Base-by-base conservation (phyloP, 2,888 invertebrate species). In the Alloscopus bannaensis region DNA sequence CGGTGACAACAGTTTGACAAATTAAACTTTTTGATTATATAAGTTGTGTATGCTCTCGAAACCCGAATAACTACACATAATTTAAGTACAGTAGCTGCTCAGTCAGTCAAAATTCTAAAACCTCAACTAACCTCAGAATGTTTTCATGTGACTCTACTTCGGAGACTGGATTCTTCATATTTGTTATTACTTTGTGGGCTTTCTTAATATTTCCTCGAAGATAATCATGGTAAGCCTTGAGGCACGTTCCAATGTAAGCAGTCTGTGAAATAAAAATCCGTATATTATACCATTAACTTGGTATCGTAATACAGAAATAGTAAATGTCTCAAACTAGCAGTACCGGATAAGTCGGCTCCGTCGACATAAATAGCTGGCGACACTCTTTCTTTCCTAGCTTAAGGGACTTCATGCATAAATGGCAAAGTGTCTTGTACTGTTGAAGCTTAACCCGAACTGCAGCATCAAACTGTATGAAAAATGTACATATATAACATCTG, bases 161-260 rank as follows among this genome's bases (percentile, higher is more conserved):
- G 0, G 42, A 1, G 24, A 40, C 18, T 0, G 69, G 55, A 13
- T 66, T 47, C 31, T 69, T 77, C 31, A 62, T 26, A 26, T 69
- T 77, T 1, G 62, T 70, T 22, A 93, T 88, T 29, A 91, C 88
- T 88, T 92, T 91, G 60, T 92, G 89, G 0, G 93, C 90, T 86
- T 92, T 92, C 78, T 90, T 89, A 80, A 90, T 90, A 88, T 92
- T 92, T 24, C 92, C 92, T 82, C 90, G 88, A 55, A 92, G 88
- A 87, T 92, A 93, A 87, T 93, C 92, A 78, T 91, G 89, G 88
- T 93, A 91, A 11, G 92, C 91, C 86, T 91, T 90, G 62, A 93
- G 87, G 87, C 91, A 92, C 72, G 91, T 87, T 1, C 90, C 90
- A 29, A 91, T 89, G 40, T 87, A 86, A 16, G 65, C 62, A 8